These are phyloP conservation scores for Xestia xanthographa DNA, from an alignment of 2,888 invertebrate genomes.

Conservation along the genomic window DNA sequence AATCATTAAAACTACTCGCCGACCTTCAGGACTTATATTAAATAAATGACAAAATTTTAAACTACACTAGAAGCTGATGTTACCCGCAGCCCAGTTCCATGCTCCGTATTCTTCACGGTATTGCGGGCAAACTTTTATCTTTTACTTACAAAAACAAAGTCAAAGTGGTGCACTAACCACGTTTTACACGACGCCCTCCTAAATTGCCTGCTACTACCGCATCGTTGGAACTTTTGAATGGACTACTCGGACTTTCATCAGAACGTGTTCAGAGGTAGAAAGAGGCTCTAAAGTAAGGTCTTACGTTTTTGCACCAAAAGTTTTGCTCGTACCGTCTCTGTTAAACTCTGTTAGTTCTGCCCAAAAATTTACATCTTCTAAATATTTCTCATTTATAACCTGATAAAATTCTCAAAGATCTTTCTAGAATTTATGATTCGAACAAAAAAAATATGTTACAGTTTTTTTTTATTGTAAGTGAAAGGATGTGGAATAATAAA, in stretches of 20 bases:
- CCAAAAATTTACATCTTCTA: neutral
- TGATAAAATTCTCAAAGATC: neutral
- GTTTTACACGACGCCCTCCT: slow-evolving; percentile 14
- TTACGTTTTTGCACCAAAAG: neutral
- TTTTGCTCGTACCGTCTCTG: neutral
- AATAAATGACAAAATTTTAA: neutral
- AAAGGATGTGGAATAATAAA: neutral
- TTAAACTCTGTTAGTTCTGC: too few relatives aligned
- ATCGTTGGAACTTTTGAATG: slow-evolving; percentile 56
- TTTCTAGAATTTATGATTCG: too few relatives aligned
- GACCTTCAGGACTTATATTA: neutral
- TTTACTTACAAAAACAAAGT: slow-evolving; percentile 41
- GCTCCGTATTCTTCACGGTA: neutral
- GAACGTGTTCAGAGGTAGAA: slow-evolving; percentile 36
- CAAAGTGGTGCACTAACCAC: slow-evolving; percentile 32
- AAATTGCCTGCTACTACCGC: slow-evolving; percentile 39
- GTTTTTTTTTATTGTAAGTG: too few relatives aligned
- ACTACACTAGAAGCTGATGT: slow-evolving; percentile 5
- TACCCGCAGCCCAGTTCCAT: slow-evolving; percentile 5
- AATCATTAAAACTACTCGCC: slow-evolving; percentile 2
- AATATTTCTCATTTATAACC: neutral
- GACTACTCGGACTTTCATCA: slow-evolving; percentile 13
- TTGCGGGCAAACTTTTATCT: slow-evolving; percentile 32
- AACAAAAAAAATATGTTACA: too few relatives aligned
- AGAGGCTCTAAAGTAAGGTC: slow-evolving; percentile 1